Conservation (phyloP, 2,797 vertebrate genomes). For the Mormyrops boulengeri region DNA sequence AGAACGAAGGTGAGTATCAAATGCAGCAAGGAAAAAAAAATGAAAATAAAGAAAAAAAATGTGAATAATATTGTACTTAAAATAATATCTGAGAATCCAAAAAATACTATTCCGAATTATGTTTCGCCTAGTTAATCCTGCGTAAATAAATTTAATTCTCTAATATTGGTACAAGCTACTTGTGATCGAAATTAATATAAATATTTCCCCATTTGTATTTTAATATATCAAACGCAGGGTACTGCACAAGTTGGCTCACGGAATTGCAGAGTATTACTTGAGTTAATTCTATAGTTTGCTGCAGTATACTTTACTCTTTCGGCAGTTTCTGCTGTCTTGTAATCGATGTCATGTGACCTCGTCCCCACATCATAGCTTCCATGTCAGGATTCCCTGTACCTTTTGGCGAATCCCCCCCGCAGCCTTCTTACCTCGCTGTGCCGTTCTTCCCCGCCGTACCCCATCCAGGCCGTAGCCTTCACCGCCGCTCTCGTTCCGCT, state of each 20-base stretch:
- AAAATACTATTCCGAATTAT: not conserved
- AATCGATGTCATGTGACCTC: not conserved
- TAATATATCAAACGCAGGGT: not conserved
- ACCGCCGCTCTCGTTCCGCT: not conserved
- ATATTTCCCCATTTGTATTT: not conserved
- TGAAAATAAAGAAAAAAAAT: not conserved
- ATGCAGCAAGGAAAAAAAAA: not conserved
- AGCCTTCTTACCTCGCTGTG: not conserved
- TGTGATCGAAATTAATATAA: not conserved
- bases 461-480: not conserved
- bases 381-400: not conserved
- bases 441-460: not conserved
- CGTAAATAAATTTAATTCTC: not conserved
- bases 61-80: not conserved
- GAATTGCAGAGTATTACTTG: not conserved
- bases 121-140: not conserved
- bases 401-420: not conserved
- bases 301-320: not conserved
- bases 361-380: not conserved
- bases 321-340: not conserved
- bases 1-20: not conserved
- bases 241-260: not conserved
- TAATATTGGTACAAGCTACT: not conserved
- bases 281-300: not conserved
- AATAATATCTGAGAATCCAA: not conserved